Evolutionary conservation across 2,888 invertebrate species (phyloP).

Genomic region (Ellobium chinense): DNA sequence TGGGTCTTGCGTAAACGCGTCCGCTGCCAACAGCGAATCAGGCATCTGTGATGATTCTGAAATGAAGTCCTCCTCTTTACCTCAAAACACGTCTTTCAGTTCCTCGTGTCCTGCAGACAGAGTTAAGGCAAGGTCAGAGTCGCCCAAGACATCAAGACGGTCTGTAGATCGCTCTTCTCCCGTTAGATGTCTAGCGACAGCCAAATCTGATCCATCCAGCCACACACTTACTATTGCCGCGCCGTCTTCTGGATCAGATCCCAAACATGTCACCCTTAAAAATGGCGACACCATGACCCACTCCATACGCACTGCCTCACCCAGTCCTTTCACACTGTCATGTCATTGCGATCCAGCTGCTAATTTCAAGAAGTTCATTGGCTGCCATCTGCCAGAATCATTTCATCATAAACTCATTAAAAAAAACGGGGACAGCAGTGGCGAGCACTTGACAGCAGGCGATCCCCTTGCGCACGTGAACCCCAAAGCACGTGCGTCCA

Average conservation of each 20-base stretch:
- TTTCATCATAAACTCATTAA: conserved; percentile 12
- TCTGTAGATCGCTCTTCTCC: neutral
- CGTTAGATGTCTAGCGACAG: neutral
- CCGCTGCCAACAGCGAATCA: neutral
- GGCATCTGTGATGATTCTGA: neutral
- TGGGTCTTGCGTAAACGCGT: neutral
- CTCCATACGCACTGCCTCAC: conserved; percentile 13
- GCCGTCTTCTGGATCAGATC: neutral
- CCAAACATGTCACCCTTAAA: neutral
- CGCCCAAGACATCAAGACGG: neutral
- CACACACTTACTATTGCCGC: too few species aligned
- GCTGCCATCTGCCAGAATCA: conserved; percentile 25
- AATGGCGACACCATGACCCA: neutral
- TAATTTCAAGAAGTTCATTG: conserved; percentile 36
- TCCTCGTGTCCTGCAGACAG: neutral
- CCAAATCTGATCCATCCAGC: neutral
- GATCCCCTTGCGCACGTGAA: neutral
- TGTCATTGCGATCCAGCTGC: conserved; percentile 39
- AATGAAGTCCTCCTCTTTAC: neutral
- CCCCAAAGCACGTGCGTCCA: neutral
- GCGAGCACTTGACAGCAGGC: neutral
- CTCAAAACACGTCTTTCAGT: conserved; percentile 14
- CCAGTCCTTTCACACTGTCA: conserved; percentile 31
- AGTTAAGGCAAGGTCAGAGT: too few species aligned
- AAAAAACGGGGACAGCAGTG: neutral